Percentiles rank a stretch among this genome's conserved stretches.
Conservation (phyloP, 2,888 invertebrate genomes). For the Eugnorisma glareosa region DNA sequence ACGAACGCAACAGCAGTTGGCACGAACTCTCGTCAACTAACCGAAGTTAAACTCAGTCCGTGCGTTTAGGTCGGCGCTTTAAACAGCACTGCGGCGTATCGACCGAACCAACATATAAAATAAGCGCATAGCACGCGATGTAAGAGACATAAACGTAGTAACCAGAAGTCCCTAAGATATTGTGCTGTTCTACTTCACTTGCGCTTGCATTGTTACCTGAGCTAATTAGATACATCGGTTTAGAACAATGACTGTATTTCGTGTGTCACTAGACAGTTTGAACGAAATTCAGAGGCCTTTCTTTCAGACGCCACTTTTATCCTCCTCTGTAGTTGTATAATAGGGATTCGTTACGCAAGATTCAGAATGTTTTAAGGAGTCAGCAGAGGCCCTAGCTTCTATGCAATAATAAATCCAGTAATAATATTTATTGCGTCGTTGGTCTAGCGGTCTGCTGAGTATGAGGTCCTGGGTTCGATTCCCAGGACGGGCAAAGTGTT, state of each 20-base stretch:
- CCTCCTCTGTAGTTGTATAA: conserved; percentile 3
- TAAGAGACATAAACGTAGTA: conserved; percentile 71
- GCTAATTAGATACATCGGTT: conserved; percentile 61
- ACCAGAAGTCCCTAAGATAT: conserved; percentile 65
- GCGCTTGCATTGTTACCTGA: conserved; percentile 65
- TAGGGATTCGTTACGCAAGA: neutral
- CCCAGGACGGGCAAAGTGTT: neutral
- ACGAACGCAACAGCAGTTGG: conserved; percentile 68
- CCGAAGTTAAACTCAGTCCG: conserved; percentile 67
- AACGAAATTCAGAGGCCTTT: neutral
- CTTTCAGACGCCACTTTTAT: neutral
- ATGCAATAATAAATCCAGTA: neutral
- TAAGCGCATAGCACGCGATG: conserved; percentile 84
- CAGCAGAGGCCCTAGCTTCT: neutral
- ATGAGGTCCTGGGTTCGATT: neutral
- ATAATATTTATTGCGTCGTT: neutral
- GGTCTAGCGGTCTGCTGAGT: neutral
- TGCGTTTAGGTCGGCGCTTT: conserved; percentile 74
- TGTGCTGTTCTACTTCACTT: conserved; percentile 64
- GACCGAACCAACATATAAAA: conserved; percentile 81
- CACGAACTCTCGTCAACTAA: conserved; percentile 67
- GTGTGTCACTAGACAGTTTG: conserved; percentile 4
- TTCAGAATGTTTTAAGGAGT: neutral
- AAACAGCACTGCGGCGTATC: conserved; percentile 87
- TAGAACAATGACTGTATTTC: conserved; percentile 37